Evolutionary conservation across 2,888 invertebrate genomes (phyloP), one percentile per base, ranked within the genome.

Genomic region (Caenorhabditis panamensis): DNA sequence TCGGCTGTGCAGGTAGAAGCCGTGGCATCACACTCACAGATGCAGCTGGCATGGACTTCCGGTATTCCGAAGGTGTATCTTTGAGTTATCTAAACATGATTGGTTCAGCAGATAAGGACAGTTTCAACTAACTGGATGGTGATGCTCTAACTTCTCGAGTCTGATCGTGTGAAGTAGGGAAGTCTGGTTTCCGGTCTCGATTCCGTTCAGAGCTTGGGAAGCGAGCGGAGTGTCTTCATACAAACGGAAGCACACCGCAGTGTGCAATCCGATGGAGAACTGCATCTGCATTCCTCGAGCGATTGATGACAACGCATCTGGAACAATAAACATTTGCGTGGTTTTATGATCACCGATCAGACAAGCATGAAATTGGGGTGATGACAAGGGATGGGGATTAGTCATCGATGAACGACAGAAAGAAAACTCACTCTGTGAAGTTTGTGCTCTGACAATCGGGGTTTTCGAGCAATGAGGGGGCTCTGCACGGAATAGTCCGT

Each of bases 21-120:
- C 1, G 82, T 79, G 11, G 86, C 76, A 56, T 87, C 85, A 63
- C 90, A 90, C 67, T 90, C 90, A 69, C 90, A 90, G 59, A 88
- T 88, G 71, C 90, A 90, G 24, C 86, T 83, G 20, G 89, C 86
- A 49, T 82, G 81, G 20, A 90, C 87, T 69, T 90, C 89, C 2
- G 90, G 90, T 56, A 90, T 87, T 24, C 88, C 90, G 82, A 90
- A 90, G n/a, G 83, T 83, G 82, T 89, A 90, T 53, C 85, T 82
- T 77, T 90, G 88, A 18, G 87, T 88, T 56, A 90, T 84, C 86
- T 86, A 78, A 58, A 82, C n/a, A n/a, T n/a, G n/a, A 31, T 28
- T 1, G 13, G 58, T n/a, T 44, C 44, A 8, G 5, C 13, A 49
- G 22, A 49, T 20, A 4, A 20, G 5, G 41, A 16, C 5, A 6